Base-by-base conservation (phyloP, 1,140 invertebrate species). In the Piezodorus guildinii region DNA sequence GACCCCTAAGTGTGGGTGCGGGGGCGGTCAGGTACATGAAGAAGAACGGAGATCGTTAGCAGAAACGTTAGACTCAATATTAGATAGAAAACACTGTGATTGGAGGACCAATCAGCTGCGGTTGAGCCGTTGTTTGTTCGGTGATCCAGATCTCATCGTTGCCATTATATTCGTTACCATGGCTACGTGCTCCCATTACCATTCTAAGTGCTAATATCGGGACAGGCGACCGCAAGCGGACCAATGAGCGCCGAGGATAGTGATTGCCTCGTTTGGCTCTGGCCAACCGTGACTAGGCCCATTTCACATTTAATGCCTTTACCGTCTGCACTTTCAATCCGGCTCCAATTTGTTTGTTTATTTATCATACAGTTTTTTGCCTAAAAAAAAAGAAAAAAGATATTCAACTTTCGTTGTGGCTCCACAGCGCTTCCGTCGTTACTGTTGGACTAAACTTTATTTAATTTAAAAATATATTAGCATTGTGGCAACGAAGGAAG, bases 121-220 rank as follows among this genome's bases (percentile, higher is more conserved):
- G 46, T 49, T 21, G 19, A 49, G 46, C 46, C n/a, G 46, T 19
- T 21, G n/a, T 49, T 17, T 49, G 46, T 49, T 49, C 46, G 46
- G n/a, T 49, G 46, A 49, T 49, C 46, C 46, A 49, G 46, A 49
- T 49, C 46, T 49, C n/a, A 49, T 21, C n/a, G 46, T 49, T 49
- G 46, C 46, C 19, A 49, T 49, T 49, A 49, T 49, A 49, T 49
- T 49, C 46, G 46, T 49, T 49, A 49, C n/a, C 6, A 21, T 17
- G 46, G 46, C 46, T 49, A 49, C 46, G 46, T 49, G 46, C 46
- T 21, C 46, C 46, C 46, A 49, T 49, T 49, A 49, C n/a, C 2
- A 17, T 49, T 17, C n/a, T 49, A 49, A 49, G 46, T 49, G 46
- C 46, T 21, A 21, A 49, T 49, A 39, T 49, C 46, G 46, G 46